A percentile compares a stretch with the other conserved stretches of the same genome.
Evolutionary conservation across 2,113 vertebrate species (phyloP).

Genomic region (Panthera leo): DNA sequence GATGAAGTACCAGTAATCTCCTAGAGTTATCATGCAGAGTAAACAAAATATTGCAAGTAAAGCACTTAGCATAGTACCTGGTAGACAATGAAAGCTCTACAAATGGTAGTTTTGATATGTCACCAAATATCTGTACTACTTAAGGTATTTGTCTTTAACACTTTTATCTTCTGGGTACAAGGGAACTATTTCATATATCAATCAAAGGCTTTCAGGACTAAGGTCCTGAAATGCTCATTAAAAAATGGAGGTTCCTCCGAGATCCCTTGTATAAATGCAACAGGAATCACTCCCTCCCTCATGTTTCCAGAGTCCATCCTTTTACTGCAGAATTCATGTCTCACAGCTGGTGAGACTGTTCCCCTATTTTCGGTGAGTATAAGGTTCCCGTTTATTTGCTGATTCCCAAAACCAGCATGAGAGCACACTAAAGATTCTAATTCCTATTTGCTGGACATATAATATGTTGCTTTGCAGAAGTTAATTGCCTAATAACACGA

Average conservation of each 20-base stretch:
- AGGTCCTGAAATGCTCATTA: background rate
- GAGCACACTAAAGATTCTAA: background rate
- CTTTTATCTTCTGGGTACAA: background rate
- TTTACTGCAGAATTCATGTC: background rate
- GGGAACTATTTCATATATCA: background rate
- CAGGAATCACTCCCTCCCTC: background rate
- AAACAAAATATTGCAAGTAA: background rate
- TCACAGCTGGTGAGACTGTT: background rate
- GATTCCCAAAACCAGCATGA: background rate
- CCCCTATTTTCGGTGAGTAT: background rate
- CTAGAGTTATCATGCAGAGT: background rate
- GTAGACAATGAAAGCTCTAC: background rate
- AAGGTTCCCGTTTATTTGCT: background rate
- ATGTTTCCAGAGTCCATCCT: background rate
- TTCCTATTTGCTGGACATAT: background rate
- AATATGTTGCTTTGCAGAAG: background rate
- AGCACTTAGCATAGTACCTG: background rate
- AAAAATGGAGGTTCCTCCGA: background rate
- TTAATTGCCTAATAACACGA: background rate
- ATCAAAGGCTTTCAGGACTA: constrained; percentile 31
- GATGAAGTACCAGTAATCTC: background rate
- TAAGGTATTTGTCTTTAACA: constrained; percentile 1
- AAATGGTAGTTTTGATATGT: background rate
- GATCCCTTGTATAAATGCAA: background rate
- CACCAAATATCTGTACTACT: background rate